Percentiles rank a stretch among this genome's conserved stretches.
Evolutionary conservation across 2,797 vertebrate species (phyloP).

Genomic region (Toxotes lorentzi): DNA sequence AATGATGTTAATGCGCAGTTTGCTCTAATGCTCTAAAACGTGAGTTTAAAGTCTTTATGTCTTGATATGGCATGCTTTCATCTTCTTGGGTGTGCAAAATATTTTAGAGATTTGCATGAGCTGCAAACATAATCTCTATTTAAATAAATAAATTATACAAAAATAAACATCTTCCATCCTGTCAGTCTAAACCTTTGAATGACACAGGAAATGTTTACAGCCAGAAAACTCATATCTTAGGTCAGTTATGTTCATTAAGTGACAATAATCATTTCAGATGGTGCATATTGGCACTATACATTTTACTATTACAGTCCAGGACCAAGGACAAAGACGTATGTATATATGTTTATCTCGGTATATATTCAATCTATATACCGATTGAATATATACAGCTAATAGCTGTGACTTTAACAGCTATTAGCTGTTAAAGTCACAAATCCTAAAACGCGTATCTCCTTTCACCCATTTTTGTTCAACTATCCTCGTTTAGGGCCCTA

Average conservation of each 20-base stretch:
- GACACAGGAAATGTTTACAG: not conserved
- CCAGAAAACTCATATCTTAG: not conserved
- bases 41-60: slow-evolving; percentile 18
- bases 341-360: not conserved
- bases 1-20: slow-evolving; percentile 22
- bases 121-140: not conserved
- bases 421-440: not conserved
- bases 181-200: not conserved
- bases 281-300: not conserved
- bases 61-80: slow-evolving; percentile 21
- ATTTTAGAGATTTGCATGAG: not conserved
- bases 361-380: not conserved
- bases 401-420: too few species aligned
- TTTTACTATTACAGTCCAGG: not conserved
- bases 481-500: slow-evolving; percentile 7
- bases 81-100: slow-evolving; percentile 16
- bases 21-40: slow-evolving; percentile 11
- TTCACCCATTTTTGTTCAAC: not conserved
- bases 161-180: not conserved
- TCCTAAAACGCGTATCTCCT: not conserved
- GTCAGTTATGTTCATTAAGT: not conserved
- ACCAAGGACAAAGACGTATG: not conserved
- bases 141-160: not conserved
- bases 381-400: too few species aligned
- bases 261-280: not conserved